Evolutionary conservation across 2,888 invertebrate species (phyloP).

Genomic region (Chrysina gloriosa): DNA sequence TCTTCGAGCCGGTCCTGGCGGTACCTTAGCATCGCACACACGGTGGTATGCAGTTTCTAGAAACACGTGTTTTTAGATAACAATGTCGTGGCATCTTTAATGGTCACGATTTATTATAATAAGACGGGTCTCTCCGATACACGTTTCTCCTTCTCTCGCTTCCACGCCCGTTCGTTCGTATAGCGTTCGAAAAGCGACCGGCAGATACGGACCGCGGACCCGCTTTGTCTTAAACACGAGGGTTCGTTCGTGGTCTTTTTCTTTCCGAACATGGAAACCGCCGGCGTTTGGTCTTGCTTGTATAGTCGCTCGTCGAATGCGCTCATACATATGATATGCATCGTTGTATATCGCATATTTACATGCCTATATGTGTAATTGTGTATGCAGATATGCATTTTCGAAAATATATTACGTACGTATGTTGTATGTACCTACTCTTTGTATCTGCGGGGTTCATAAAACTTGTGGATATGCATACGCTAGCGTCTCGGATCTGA

Average conservation of each 20-base stretch:
- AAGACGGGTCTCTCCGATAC: constrained; percentile 33
- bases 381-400: not conserved
- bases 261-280: not conserved
- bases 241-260: not conserved
- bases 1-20: not conserved
- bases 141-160: constrained; percentile 20
- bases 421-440: no score
- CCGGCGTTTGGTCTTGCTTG: not conserved
- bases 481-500: no score
- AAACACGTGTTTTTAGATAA: constrained; percentile 50
- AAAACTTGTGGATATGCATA: no score
- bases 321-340: not conserved
- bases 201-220: not conserved
- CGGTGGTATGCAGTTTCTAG: constrained; percentile 31
- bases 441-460: no score
- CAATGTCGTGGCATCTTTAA: constrained; percentile 48
- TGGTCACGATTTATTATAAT: constrained; percentile 50
- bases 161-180: not conserved
- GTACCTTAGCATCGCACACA: not conserved
- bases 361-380: constrained; percentile 4
- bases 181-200: not conserved
- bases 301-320: no score
- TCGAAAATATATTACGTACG: not conserved
- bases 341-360: not conserved
- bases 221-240: no score